Conservation (phyloP, 1,140 invertebrate species). For the Neodiprion virginianus region DNA sequence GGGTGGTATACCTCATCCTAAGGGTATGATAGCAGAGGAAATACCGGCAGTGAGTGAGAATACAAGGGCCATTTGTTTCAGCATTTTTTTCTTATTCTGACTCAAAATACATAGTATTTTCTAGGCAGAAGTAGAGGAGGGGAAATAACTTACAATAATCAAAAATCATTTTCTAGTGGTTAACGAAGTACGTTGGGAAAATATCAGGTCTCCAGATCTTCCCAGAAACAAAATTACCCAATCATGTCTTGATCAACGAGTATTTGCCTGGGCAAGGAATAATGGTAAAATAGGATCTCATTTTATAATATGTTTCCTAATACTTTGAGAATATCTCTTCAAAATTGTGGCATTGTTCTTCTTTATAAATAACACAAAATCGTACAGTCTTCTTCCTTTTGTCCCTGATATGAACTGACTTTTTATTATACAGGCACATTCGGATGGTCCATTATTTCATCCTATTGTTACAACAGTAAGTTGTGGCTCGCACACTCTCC, state of each 20-base stretch:
- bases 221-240: conserved; percentile 75
- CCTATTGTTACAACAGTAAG: conserved; percentile 93
- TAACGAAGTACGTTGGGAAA: conserved; percentile 77
- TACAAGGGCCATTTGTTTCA: background rate
- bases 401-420: background rate
- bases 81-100: conserved; percentile 8
- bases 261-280: conserved; percentile 94
- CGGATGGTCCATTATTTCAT: conserved; percentile 93
- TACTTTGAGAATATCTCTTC: background rate
- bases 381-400: background rate
- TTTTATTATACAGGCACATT: conserved; percentile 75
- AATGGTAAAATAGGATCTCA: conserved; percentile 64
- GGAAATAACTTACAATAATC: conserved; percentile 16
- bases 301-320: background rate
- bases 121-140: too few species aligned
- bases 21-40: conserved; percentile 93
- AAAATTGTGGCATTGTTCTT: too few species aligned
- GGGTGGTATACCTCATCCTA: conserved; percentile 91
- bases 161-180: conserved; percentile 72
- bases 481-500: conserved; percentile 86
- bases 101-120: background rate
- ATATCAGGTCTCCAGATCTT: conserved; percentile 79
- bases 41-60: conserved; percentile 71
- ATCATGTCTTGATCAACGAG: conserved; percentile 97
- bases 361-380: background rate